Conservation (phyloP, 1,140 invertebrate genomes). For the Papilio polyxenes region DNA sequence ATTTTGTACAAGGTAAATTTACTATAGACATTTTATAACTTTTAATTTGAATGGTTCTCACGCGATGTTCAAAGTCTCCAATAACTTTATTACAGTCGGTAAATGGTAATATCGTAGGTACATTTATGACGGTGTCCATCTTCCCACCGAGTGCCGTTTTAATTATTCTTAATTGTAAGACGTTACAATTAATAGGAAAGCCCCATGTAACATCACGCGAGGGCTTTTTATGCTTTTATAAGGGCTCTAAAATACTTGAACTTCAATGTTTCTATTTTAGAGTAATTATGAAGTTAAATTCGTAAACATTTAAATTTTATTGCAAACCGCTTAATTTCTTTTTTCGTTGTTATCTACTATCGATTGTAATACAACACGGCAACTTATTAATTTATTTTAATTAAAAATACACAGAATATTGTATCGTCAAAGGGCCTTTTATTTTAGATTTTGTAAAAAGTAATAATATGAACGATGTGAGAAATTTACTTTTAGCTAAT, state of each 20-base stretch:
- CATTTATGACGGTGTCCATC: slow-evolving; percentile 20
- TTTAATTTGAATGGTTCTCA: slow-evolving; percentile 2
- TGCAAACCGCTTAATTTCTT: too few species aligned
- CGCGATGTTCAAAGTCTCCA: background rate
- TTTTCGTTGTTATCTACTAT: too few species aligned
- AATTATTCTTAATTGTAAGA: background rate
- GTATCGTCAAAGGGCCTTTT: too few species aligned
- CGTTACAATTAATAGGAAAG: slow-evolving; percentile 7
- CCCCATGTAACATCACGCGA: background rate
- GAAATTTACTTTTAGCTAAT: background rate
- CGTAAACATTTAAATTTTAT: background rate
- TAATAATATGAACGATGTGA: too few species aligned
- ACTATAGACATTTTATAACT: background rate
- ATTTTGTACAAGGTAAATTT: background rate
- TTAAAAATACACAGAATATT: too few species aligned
- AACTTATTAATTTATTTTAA: too few species aligned
- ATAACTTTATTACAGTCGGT: background rate
- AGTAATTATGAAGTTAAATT: background rate
- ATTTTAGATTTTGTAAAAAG: too few species aligned
- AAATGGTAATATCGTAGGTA: background rate
- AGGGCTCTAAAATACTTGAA: background rate
- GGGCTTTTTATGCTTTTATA: background rate
- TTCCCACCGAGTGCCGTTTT: background rate
- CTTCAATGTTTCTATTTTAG: background rate
- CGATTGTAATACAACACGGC: too few species aligned